A percentile compares a stretch with the other conserved stretches of the same genome.
phyloP scores from a whole-genome alignment of 2,888 invertebrate species.

The Callimorpha dominula region DNA sequence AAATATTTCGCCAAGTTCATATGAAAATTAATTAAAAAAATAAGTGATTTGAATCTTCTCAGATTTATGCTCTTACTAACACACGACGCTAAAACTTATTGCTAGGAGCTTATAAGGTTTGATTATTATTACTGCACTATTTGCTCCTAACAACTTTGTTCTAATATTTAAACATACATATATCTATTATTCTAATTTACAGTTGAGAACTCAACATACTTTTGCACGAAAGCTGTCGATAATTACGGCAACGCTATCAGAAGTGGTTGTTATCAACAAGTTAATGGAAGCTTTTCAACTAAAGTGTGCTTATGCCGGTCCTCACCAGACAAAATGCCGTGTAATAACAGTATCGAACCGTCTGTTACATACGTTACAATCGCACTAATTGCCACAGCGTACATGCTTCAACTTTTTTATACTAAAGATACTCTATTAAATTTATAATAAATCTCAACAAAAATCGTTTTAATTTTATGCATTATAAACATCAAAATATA shows the following conservation, averaged over 20 bases:
- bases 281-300: conserved; percentile 71
- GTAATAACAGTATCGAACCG: conserved; percentile 2
- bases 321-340: neutral
- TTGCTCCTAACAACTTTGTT: neutral
- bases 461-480: neutral
- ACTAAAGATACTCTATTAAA: neutral
- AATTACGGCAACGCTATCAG: conserved; percentile 77
- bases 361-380: neutral
- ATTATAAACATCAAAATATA: neutral
- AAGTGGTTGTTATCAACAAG: conserved; percentile 87
- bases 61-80: no score
- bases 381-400: neutral
- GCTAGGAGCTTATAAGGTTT: neutral
- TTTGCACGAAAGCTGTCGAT: conserved; percentile 89
- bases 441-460: neutral
- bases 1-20: no score
- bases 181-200: conserved; percentile 54
- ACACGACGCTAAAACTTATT: no score
- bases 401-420: neutral
- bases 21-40: no score
- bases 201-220: conserved; percentile 90
- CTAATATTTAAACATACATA: neutral
- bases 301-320: conserved; percentile 66
- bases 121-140: neutral
- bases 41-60: no score